phyloP scores from a whole-genome alignment of 1,140 invertebrate species.

The Lineus longissimus region DNA sequence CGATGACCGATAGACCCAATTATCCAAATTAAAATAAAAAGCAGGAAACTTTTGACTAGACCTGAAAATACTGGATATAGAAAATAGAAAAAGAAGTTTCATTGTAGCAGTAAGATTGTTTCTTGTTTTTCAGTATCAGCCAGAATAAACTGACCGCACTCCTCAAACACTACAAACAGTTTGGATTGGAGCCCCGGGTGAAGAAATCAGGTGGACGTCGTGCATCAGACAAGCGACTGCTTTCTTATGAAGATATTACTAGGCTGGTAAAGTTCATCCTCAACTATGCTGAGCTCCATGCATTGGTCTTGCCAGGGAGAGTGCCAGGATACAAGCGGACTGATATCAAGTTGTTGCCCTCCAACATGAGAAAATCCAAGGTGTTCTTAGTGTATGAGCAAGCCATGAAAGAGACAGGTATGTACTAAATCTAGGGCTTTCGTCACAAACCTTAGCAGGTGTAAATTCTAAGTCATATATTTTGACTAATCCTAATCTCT shows the following conservation, averaged over 20 bases:
- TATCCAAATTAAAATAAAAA: too few relatives aligned
- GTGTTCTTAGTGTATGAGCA: neutral
- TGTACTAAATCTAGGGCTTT: too few relatives aligned
- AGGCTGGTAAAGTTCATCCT: slow-evolving; percentile 18
- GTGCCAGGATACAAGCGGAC: slow-evolving; percentile 22
- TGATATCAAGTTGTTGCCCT: slow-evolving; percentile 22
- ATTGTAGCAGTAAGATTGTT: too few relatives aligned
- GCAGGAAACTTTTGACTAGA: too few relatives aligned
- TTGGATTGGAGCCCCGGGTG: slow-evolving; percentile 14
- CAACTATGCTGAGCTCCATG: slow-evolving; percentile 22
- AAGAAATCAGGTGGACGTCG: slow-evolving; percentile 11
- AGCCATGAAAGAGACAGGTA: neutral
- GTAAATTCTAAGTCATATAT: too few relatives aligned
- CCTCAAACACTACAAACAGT: slow-evolving; percentile 8
- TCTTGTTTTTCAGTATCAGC: slow-evolving; percentile 13
- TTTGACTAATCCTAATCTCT: too few relatives aligned
- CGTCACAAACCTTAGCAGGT: too few relatives aligned
- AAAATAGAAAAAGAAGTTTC: too few relatives aligned
- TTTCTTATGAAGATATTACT: slow-evolving; percentile 16
- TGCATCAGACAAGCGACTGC: neutral
- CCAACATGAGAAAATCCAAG: neutral
- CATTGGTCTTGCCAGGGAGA: slow-evolving; percentile 24
- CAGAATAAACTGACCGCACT: slow-evolving; percentile 15
- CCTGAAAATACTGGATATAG: too few relatives aligned
- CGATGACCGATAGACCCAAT: too few relatives aligned